These are phyloP conservation scores for Platichthys flesus DNA, from an alignment of 2,113 vertebrate genomes.

Conservation along the genomic window DNA sequence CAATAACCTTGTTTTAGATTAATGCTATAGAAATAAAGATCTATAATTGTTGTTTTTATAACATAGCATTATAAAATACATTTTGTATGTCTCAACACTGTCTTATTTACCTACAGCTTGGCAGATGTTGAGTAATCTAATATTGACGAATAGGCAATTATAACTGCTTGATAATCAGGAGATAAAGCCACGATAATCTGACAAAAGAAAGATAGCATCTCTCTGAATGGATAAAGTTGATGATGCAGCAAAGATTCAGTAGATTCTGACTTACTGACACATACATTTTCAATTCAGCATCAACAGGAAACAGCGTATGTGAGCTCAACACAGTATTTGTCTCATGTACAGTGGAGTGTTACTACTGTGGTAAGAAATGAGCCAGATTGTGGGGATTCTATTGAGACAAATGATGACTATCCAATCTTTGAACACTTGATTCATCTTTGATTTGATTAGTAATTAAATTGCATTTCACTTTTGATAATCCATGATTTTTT, in stretches of 20 bases:
- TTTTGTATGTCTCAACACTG: no score
- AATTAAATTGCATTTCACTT: no score
- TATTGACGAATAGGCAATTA: conserved; percentile 45
- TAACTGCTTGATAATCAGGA: conserved; percentile 2
- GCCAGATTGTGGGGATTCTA: background rate
- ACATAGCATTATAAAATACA: no score
- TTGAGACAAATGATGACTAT: background rate
- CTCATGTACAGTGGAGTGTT: background rate
- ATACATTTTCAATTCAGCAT: conserved; percentile 5
- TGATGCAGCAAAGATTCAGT: conserved; percentile 17
- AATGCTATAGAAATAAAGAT: no score
- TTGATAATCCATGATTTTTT: background rate
- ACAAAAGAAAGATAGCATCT: conserved; percentile 18
- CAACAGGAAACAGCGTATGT: background rate
- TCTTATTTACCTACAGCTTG: background rate
- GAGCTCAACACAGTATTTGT: background rate
- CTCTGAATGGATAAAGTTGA: conserved; percentile 26
- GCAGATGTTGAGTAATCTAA: conserved; percentile 21
- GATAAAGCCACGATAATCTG: conserved; percentile 20
- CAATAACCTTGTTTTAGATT: no score
- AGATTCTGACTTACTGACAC: conserved; percentile 3
- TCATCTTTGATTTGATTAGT: no score
- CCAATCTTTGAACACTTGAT: background rate
- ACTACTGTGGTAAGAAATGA: background rate
- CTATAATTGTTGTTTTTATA: no score